Base-by-base conservation (phyloP, 2,888 invertebrate genomes). In the Melanchra persicariae region DNA sequence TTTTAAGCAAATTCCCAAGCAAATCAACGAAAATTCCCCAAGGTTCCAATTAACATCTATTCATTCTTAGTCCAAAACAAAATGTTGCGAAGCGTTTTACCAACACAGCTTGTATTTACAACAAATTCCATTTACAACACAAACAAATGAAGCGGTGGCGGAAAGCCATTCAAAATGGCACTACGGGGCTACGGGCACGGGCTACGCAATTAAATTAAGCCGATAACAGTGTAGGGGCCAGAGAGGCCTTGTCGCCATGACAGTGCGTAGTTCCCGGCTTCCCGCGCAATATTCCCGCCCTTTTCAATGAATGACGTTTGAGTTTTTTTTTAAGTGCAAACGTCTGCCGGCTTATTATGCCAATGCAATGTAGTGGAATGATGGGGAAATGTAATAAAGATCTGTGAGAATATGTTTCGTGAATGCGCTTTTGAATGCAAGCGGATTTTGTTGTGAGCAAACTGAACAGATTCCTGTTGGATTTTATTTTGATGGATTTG, bases 191-290 rank as follows among this genome's bases (percentile, higher is more conserved):
- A 51, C 43, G 57, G 43, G 72, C 74, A 79, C 74, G 73, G 79
- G 79, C 74, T 70, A 77, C 76, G 87, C 84, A 87, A 88, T 88
- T 87, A 88, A 87, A 88, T 88, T 82, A 87, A 83, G 82, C 81
- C 73, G 81, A 81, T 86, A 87, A 84, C 82, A 76, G 83, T 58
- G 79, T 59, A 72, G 76, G 78, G 82, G 73, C 76, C 71, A 57
- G 49, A 65, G 24, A 77, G 65, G 76, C 85, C 77, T 79, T 78
- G 80, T 81, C 74, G 79, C 74, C 75, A 80, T 80, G 72, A 73
- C 73, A 69, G 63, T 61, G 63, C 52, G 72, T 54, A 69, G 77
- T 65, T 72, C 70, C 64, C 59, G 34, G 63, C 10, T 83, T 81
- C 77, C 77, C 83, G 73, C 68, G 81, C 66, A 60, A 77, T 75